Conservation (phyloP, 1,140 invertebrate genomes). For the Polypedilum pembai region DNA sequence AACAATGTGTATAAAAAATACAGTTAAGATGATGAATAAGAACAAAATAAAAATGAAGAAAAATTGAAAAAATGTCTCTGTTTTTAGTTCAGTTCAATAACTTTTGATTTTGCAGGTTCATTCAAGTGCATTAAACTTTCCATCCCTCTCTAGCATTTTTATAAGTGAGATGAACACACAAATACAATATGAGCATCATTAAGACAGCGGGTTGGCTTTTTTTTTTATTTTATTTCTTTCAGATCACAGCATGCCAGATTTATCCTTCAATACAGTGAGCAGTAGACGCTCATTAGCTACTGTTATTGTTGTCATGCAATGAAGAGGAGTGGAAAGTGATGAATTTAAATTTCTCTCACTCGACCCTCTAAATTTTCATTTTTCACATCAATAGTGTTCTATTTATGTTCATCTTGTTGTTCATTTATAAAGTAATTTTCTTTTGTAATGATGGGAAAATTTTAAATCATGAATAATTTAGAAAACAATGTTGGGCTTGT, state of each 20-base stretch:
- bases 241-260: not conserved
- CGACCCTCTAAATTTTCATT: no score
- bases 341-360: no score
- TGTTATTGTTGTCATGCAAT: conserved; percentile 1
- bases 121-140: not conserved
- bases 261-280: not conserved
- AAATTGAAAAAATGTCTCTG: not conserved
- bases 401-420: not conserved
- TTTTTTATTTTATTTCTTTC: no score
- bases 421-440: not conserved
- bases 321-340: no score
- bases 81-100: not conserved
- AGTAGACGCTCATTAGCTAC: not conserved
- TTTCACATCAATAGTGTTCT: no score
- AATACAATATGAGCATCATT: conserved; percentile 13
- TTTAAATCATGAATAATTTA: not conserved
- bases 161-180: not conserved
- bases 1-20: not conserved
- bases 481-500: not conserved
- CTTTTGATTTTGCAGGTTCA: conserved; percentile 10
- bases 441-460: not conserved
- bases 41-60: not conserved
- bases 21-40: conserved; percentile 10
- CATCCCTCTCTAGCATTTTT: not conserved
- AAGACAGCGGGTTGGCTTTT: not conserved